Evolutionary conservation across 2,888 invertebrate genomes (phyloP).

Genomic region (Orchesella flavescens): DNA sequence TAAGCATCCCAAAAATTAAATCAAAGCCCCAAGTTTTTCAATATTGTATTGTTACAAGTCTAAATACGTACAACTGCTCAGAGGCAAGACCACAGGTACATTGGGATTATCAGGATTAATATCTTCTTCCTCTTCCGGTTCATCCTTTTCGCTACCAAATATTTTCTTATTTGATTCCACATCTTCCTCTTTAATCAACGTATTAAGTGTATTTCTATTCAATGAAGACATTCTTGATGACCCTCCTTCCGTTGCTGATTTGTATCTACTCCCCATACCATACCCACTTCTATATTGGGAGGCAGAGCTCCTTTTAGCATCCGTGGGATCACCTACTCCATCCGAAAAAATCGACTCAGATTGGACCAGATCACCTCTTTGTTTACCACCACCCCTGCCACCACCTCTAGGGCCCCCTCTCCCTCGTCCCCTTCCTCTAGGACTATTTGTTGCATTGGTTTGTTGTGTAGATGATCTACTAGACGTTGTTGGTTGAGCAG

Average conservation of each 20-base stretch:
- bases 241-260: conserved; percentile 41
- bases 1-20: background rate
- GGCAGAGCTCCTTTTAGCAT: conserved; percentile 41
- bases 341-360: conserved; percentile 68
- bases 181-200: conserved; percentile 59
- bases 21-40: background rate
- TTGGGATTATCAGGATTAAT: conserved; percentile 38
- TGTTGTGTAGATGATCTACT: conserved; percentile 5
- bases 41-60: no score
- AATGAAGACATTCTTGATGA: conserved; percentile 53
- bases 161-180: conserved; percentile 56
- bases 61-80: conserved; percentile 59
- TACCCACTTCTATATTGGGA: conserved; percentile 37
- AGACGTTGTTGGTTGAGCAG: background rate
- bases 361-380: conserved; percentile 61
- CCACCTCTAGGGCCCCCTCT: conserved; percentile 40
- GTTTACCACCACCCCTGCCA: conserved; percentile 34
- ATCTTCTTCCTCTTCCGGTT: conserved; percentile 49
- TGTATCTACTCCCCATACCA: conserved; percentile 52
- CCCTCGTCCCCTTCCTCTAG: conserved; percentile 45
- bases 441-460: conserved; percentile 15
- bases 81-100: conserved; percentile 62
- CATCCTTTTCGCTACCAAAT: conserved; percentile 49
- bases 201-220: conserved; percentile 49
- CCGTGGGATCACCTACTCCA: conserved; percentile 64